Evolutionary conservation across 2,888 invertebrate genomes (phyloP), one percentile per base, ranked within the genome.

Genomic region (Eumacrocentrus americanus): DNA sequence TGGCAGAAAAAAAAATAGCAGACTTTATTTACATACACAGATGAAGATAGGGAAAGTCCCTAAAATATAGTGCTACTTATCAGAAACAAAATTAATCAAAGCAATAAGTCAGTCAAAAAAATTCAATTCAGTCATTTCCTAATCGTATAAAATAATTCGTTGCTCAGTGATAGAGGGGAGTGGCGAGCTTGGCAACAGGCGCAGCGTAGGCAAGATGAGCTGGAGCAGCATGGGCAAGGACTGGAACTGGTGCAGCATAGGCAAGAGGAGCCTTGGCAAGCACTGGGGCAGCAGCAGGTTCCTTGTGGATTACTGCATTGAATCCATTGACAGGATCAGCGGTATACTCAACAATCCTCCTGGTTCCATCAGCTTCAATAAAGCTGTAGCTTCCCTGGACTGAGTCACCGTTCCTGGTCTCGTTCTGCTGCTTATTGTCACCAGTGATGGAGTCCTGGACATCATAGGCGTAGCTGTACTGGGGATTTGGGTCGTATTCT

Each of bases 361-460:
- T 62, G 53, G 50, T 64, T 6, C 67, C 67, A 42, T 67, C 67
- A 23, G 67, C 65, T 35, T 67, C 67, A 47, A 65, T 56, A 34
- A 67, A 59, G 23, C 62, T 61, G 67, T 69, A 67, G 53, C 68
- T 61, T 16, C 70, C 63, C 55, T 61, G 60, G 1, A 67, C 67
- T 44, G 35, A 50, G 56, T 67, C 67, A 7, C 67, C 67, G 61
- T 67, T 60, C 20, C 70, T 63, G 51, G 65, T 62, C 42, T 69
- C 69, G 23, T 67, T 53, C 48, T 70, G 70, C 38, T 61, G 59
- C 51, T 70, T 70, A 63, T 62, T 65, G 62, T 70, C 70, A 14
- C 70, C 70, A 52, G 70, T 70, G 23, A 68, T 55, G n/a, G 69
- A 66, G 54, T 70, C 70, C 53, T 70, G 68, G 42, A 70, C 68